Evolutionary conservation across 2,113 vertebrate genomes (phyloP).

Genomic region (Carassius gibelio): DNA sequence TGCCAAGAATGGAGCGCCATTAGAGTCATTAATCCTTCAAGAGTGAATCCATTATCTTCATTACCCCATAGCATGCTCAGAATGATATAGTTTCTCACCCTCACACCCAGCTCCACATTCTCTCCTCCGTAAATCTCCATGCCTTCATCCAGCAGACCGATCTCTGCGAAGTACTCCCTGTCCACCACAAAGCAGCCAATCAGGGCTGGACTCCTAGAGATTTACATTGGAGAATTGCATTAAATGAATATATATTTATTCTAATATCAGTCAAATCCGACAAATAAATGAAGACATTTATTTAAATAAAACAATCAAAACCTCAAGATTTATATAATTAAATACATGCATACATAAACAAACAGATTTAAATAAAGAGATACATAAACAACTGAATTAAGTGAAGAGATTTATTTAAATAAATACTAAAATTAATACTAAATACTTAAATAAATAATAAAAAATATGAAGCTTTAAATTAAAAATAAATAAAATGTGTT

Average conservation of each 20-base stretch:
- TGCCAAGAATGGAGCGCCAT: conserved; percentile 58
- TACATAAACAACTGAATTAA: too few relatives aligned
- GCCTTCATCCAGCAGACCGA: conserved; percentile 94
- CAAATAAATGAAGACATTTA: too few relatives aligned
- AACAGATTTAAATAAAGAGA: too few relatives aligned
- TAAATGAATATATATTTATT: not conserved
- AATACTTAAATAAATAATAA: too few relatives aligned
- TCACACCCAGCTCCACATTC: conserved; percentile 94
- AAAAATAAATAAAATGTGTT: too few relatives aligned
- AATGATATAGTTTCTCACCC: conserved; percentile 81
- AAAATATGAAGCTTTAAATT: too few relatives aligned
- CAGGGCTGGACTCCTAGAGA: conserved; percentile 89
- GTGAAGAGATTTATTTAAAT: too few relatives aligned
- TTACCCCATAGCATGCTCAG: conserved; percentile 57
- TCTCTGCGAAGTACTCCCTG: conserved; percentile 95
- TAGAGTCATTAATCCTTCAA: conserved; percentile 63
- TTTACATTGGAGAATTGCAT: conserved; percentile 34
- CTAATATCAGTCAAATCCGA: not conserved
- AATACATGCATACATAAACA: too few relatives aligned
- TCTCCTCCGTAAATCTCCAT: conserved; percentile 98
- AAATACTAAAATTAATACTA: too few relatives aligned
- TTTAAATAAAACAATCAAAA: too few relatives aligned
- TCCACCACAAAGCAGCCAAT: conserved; percentile 99
- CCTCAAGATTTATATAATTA: too few relatives aligned
- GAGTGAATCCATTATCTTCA: conserved; percentile 56